Evolutionary conservation across 2,797 vertebrate species (phyloP), one percentile per base, ranked within the genome.

Genomic region (Kryptopterus vitreolus): DNA sequence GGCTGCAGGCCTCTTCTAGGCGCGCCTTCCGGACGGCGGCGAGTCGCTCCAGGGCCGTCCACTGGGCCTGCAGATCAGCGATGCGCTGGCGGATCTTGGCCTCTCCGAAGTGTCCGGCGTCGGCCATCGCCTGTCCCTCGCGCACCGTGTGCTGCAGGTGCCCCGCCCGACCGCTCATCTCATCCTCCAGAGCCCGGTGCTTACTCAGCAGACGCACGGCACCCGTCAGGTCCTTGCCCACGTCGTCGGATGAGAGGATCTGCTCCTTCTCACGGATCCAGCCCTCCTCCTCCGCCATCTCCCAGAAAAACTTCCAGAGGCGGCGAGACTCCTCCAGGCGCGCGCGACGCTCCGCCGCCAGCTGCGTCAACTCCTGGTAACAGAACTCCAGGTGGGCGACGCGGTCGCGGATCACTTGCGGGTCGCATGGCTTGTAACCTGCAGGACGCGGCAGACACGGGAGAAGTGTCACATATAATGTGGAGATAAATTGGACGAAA

Each of bases 251-350:
- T 29, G 96, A 98, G 77, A 99, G 89, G 85, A 99, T 98, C 92
- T 99, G 96, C 86, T 99, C 98, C 88, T 99, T 98, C 89, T 99
- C 98, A 22, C 96, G 90, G 87, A 99, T 98, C 98, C 98, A 99
- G 38, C 97, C 96, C 87, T 98, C 98, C 87, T 99, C 97, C 87
- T 99, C 98, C 0, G 98, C 98, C 98, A 99, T 99, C 87, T 99
- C 98, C 98, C 97, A 99, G 93, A 99, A 99, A 92, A 99, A 99
- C 87, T 98, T 99, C 98, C 98, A 99, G 80, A 99, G 96, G 77
- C 97, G 96, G 0, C 98, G 95, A 0, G 96, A 99, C 87, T 99
- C 98, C 87, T 98, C 97, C 0, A 99, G 92, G 16, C 95, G 95
- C 0, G 95, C 96, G 1, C 95, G 91, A 1, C 98, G 96, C 88